phyloP scores from a whole-genome alignment of 1,140 invertebrate species.

The Drosophila suzukii region DNA sequence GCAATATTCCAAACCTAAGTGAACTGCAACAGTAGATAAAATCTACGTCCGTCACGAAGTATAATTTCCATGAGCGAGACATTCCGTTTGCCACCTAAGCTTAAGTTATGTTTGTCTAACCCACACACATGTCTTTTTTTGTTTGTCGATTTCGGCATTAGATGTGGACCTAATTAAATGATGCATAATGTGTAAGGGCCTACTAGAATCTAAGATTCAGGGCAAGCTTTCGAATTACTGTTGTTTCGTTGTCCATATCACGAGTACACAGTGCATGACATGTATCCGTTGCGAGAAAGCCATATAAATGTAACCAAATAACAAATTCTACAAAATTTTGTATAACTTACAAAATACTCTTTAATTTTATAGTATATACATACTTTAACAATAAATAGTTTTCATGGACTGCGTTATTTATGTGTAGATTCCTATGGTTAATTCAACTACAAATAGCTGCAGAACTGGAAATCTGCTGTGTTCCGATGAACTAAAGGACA shows the following conservation, averaged over 20 bases:
- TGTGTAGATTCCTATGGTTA: not conserved
- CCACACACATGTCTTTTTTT: slow-evolving; percentile 32
- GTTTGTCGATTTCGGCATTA: slow-evolving; percentile 19
- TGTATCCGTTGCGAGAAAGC: slow-evolving; percentile 40
- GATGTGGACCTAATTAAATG: slow-evolving; percentile 24
- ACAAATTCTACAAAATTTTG: slow-evolving; percentile 42
- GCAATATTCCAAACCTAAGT: slow-evolving; percentile 74
- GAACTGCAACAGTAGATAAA: slow-evolving; percentile 50
- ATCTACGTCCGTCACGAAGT: slow-evolving; percentile 37
- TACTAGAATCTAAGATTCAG: slow-evolving; percentile 45
- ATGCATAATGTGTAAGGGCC: slow-evolving; percentile 33
- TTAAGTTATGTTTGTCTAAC: slow-evolving; percentile 32
- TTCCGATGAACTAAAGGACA: too few species aligned
- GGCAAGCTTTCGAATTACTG: slow-evolving; percentile 35
- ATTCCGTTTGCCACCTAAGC: slow-evolving; percentile 54
- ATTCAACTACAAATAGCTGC: too few species aligned
- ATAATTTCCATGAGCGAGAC: slow-evolving; percentile 39
- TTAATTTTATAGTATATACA: slow-evolving; percentile 48
- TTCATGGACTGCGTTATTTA: not conserved
- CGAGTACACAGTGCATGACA: slow-evolving; percentile 35
- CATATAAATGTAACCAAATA: slow-evolving; percentile 37
- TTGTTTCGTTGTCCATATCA: slow-evolving; percentile 29
- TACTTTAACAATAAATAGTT: slow-evolving; percentile 13
- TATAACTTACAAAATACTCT: slow-evolving; percentile 55
- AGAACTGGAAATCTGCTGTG: too few species aligned